Base-by-base conservation (phyloP, 2,888 invertebrate species). In the Pandemis corylana region DNA sequence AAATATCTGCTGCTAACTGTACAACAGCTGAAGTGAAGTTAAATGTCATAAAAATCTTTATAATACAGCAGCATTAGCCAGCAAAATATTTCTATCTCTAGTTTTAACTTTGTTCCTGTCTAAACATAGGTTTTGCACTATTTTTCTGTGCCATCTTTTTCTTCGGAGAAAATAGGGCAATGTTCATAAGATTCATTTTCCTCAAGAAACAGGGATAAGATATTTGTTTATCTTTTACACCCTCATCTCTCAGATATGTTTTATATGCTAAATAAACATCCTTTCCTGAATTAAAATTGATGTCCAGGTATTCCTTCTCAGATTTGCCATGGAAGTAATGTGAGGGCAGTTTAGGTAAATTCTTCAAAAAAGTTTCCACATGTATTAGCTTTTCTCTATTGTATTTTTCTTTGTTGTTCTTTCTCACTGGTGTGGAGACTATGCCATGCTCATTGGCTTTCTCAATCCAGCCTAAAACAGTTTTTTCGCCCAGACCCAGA, bases 391-490 rank as follows among this genome's bases (percentile, higher is more conserved):
- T 74, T 44, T 74, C 74, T 70, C 74, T 69, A 61, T 74, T 74
- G 10, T 74, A 74, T 53, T 61, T 61, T 44, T 74, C 74, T 61
- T 74, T 74, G 44, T 74, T 74, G 15, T 74, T 74, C n/a, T 74
- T 74, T 15, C 69, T 65, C 1, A 69, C 69, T 49, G 74, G 64
- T 1, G 64, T 74, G 12, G 74, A 65, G 42, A 74, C 74, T 36
- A 74, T 69, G 12, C 74, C 74, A 66, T 74, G 74, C 46, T 74
- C 74, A 66, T 74, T 74, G 20, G 74, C 74, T 69, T 74, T 74
- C 61, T 74, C 74, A 4, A 74, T 74, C 74, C 74, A 74, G 9
- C 74, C 74, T 44, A 74, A 51, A n/a, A 74, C 74, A 2, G 74
- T 74, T 74, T 74, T 74, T 51, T 74, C 74, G 12, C 74, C 74